Evolutionary conservation across 2,113 vertebrate genomes (phyloP).

Genomic region (Microtus oregoni): DNA sequence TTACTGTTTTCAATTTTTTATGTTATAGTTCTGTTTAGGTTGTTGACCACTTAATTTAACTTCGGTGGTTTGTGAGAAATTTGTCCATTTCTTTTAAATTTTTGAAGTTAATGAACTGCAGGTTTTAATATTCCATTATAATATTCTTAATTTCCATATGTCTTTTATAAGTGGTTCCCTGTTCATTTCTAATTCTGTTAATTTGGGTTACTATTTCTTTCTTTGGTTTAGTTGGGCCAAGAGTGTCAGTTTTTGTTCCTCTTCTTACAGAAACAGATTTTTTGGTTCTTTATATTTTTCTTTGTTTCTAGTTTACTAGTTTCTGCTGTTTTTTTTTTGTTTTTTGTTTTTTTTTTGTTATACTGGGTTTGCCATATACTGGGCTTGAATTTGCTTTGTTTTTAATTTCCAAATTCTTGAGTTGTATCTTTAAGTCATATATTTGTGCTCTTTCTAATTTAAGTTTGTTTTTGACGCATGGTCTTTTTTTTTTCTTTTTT

Average conservation of each 20-base stretch:
- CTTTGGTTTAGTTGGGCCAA: not conserved
- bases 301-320: not conserved
- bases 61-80: not conserved
- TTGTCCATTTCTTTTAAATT: not conserved
- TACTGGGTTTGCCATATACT: not conserved
- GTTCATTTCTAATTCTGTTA: not conserved
- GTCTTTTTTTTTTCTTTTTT: not conserved
- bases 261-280: not conserved
- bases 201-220: not conserved
- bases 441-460: not conserved
- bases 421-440: not conserved
- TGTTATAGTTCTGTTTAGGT: not conserved
- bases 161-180: not conserved
- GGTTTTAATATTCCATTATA: not conserved
- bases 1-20: not conserved
- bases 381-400: not conserved
- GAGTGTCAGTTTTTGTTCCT: not conserved
- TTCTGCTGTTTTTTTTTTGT: not conserved
- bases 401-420: not conserved
- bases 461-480: not conserved
- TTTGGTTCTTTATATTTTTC: not conserved
- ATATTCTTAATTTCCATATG: not conserved
- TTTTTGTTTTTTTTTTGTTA: not conserved
- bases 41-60: not conserved
- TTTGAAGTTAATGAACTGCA: not conserved